Conservation (phyloP, 2,888 invertebrate genomes). For the Leptogaster cylindrica region DNA sequence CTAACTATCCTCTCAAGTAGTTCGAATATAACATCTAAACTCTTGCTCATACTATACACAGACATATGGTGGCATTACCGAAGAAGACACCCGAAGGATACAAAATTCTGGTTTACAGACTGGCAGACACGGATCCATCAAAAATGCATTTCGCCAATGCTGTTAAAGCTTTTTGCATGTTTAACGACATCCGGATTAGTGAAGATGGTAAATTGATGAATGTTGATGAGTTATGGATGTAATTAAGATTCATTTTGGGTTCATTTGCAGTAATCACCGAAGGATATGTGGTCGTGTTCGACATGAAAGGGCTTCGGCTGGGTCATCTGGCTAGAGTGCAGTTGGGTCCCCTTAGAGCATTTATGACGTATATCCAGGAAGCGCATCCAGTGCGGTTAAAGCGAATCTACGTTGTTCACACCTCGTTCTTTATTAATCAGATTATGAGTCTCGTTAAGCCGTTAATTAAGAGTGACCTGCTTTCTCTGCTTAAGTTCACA, state of each 20-base stretch:
- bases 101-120: slow-evolving; percentile 68
- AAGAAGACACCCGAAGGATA: slow-evolving; percentile 69
- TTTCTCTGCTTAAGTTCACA: slow-evolving; percentile 68
- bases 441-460: slow-evolving; percentile 72
- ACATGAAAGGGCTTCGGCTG: slow-evolving; percentile 72
- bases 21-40: too few species aligned
- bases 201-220: slow-evolving; percentile 62
- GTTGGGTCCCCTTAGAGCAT: slow-evolving; percentile 68
- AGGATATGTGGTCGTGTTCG: slow-evolving; percentile 71
- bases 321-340: slow-evolving; percentile 71
- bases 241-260: slow-evolving; percentile 11
- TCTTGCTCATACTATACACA: too few species aligned
- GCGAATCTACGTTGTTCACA: slow-evolving; percentile 71
- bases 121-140: slow-evolving; percentile 69
- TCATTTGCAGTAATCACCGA: slow-evolving; percentile 57
- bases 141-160: slow-evolving; percentile 70
- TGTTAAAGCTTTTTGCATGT: slow-evolving; percentile 71
- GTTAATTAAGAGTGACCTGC: slow-evolving; percentile 68
- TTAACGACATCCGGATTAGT: slow-evolving; percentile 70
- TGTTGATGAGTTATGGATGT: slow-evolving; percentile 3
- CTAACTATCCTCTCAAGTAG: background rate
- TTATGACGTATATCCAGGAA: slow-evolving; percentile 73
- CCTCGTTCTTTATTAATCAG: slow-evolving; percentile 72
- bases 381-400: slow-evolving; percentile 72
- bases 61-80: slow-evolving; percentile 69